A percentile compares a stretch with the other conserved stretches of the same genome.
These are phyloP conservation scores for Scolopax rusticola DNA, from an alignment of 2,797 vertebrate genomes.

Conservation along the genomic window DNA sequence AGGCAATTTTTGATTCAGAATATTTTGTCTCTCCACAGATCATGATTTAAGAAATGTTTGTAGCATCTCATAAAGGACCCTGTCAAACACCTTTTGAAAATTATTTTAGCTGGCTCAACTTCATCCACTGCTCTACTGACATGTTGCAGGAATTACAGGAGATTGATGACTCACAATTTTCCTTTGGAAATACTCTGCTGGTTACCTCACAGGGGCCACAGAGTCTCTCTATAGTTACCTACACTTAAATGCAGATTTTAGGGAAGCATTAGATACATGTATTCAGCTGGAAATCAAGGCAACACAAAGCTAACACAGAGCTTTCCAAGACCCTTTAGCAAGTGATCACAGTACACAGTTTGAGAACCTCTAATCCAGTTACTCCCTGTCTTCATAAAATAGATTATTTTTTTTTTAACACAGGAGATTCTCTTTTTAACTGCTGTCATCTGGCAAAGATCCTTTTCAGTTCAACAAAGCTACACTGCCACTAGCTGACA, in stretches of 20 bases:
- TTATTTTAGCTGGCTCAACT: conserved; percentile 46
- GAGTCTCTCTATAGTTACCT: not conserved
- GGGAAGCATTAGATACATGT: not conserved
- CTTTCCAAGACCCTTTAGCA: conserved; percentile 9
- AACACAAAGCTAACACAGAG: not conserved
- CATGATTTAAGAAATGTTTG: conserved; percentile 48
- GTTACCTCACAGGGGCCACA: not conserved
- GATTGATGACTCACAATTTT: conserved; percentile 17
- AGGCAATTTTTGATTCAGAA: conserved; percentile 31
- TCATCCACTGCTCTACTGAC: conserved; percentile 7
- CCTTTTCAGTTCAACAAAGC: not conserved
- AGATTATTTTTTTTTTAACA: not conserved
- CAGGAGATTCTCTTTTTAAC: not conserved
- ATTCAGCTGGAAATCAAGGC: not conserved
- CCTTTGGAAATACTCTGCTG: conserved; percentile 5
- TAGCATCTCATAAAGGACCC: conserved; percentile 2
- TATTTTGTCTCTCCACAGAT: conserved; percentile 30
- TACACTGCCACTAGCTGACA: conserved; percentile 10
- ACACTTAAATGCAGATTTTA: conserved; percentile 23
- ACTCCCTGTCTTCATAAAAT: not conserved
- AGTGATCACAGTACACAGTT: not conserved
- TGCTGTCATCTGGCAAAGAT: conserved; percentile 12
- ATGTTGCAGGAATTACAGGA: not conserved
- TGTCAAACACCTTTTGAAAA: conserved; percentile 41
- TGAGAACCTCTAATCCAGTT: conserved; percentile 7